phyloP scores from a whole-genome alignment of 2,888 invertebrate species.

The Melieria omissa region DNA sequence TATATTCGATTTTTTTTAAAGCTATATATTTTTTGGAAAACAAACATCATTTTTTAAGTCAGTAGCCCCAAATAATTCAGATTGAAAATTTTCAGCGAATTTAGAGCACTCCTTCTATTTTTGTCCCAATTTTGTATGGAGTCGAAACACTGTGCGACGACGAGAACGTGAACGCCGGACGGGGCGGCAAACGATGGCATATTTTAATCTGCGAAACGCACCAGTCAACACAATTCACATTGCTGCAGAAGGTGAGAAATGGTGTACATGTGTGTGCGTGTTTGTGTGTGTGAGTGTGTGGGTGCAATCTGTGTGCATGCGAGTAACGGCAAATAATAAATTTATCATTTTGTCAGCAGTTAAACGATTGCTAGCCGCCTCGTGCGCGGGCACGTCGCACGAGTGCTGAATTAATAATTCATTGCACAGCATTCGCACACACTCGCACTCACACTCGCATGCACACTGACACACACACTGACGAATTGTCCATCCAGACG shows the following conservation, averaged over 20 bases:
- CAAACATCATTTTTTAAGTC: too few relatives aligned
- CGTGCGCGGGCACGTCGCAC: slow-evolving; percentile 36
- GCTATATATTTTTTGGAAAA: too few relatives aligned
- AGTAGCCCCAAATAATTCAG: too few relatives aligned
- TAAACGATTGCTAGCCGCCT: slow-evolving; percentile 52
- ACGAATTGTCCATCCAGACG: background rate
- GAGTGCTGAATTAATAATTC: slow-evolving; percentile 51
- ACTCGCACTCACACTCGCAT: slow-evolving; percentile 29
- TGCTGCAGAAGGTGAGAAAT: slow-evolving; percentile 10
- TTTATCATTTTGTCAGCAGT: slow-evolving; percentile 63
- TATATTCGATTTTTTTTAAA: too few relatives aligned
- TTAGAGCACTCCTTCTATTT: too few relatives aligned
- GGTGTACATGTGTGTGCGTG: slow-evolving; percentile 23
- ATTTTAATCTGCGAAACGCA: slow-evolving; percentile 57
- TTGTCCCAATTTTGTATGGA: background rate
- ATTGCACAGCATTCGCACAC: slow-evolving; percentile 44
- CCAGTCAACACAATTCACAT: slow-evolving; percentile 15
- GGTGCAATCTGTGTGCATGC: slow-evolving; percentile 43
- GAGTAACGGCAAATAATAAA: slow-evolving; percentile 55
- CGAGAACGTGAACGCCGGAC: background rate
- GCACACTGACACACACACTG: slow-evolving; percentile 24
- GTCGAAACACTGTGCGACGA: too few relatives aligned
- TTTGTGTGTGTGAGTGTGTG: slow-evolving; percentile 37
- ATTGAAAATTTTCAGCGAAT: too few relatives aligned
- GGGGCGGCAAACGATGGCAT: slow-evolving; percentile 55